Percentiles rank a stretch among this genome's conserved stretches.
phyloP scores from a whole-genome alignment of 2,113 vertebrate species.

The Microcebus lehilahytsara region DNA sequence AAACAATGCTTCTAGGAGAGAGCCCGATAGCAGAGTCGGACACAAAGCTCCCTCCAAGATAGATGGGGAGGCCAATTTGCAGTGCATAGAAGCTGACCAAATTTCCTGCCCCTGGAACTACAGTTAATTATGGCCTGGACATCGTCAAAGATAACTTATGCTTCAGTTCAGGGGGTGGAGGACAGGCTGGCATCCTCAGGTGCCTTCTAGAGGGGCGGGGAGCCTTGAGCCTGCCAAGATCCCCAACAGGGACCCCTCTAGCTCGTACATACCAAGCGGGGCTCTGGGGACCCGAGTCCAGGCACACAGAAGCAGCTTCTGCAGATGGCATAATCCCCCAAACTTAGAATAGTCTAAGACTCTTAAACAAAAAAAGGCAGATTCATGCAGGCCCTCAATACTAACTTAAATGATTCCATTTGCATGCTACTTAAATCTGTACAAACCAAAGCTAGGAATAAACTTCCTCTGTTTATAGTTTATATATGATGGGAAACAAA shows the following conservation, averaged over 20 bases:
- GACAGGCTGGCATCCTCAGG: background rate
- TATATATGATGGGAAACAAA: background rate
- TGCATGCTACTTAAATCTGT: background rate
- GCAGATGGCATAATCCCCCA: background rate
- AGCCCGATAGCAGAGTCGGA: background rate
- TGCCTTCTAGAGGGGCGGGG: background rate
- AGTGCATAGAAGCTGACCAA: slow-evolving; percentile 46
- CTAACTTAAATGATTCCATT: background rate
- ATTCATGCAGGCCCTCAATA: background rate
- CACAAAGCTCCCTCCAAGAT: slow-evolving; percentile 25
- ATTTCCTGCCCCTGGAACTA: slow-evolving; percentile 46
- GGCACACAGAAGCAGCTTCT: background rate
- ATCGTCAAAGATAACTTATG: slow-evolving; percentile 42
- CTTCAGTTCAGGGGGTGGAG: background rate
- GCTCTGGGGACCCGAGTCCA: background rate
- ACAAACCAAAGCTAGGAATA: background rate
- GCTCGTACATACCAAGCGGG: background rate
- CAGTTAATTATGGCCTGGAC: slow-evolving; percentile 47
- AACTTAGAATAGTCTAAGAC: background rate
- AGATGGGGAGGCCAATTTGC: slow-evolving; percentile 22
- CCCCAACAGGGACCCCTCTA: background rate
- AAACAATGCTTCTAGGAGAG: slow-evolving; percentile 61
- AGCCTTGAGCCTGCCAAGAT: background rate
- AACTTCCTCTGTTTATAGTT: background rate
- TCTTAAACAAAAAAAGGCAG: background rate